Conservation (phyloP, 1,140 invertebrate species). For the Brachionus rubens region DNA sequence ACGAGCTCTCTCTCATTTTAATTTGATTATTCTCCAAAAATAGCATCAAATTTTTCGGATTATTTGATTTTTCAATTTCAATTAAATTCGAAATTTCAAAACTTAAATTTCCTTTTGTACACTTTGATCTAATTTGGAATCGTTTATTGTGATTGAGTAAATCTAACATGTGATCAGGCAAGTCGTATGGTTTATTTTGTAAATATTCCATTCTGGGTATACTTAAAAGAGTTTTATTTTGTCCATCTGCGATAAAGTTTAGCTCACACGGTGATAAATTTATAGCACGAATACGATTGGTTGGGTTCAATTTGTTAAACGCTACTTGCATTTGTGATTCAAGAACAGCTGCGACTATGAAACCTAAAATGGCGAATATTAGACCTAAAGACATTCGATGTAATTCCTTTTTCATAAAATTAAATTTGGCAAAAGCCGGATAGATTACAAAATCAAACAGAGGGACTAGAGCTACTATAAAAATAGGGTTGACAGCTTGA, state of each 20-base stretch:
- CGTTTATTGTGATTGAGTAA: background rate
- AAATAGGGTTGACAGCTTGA: slow-evolving; percentile 71
- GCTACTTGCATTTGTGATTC: slow-evolving; percentile 71
- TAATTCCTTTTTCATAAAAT: slow-evolving; percentile 64
- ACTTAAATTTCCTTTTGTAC: background rate
- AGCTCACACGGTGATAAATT: slow-evolving; percentile 40
- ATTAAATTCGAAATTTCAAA: background rate
- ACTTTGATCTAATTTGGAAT: background rate
- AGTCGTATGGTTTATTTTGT: background rate
- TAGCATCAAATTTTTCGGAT: background rate
- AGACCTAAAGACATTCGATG: slow-evolving; percentile 77
- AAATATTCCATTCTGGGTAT: background rate
- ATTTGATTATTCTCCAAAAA: background rate
- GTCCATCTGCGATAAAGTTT: background rate
- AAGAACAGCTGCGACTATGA: slow-evolving; percentile 77
- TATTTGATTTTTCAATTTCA: background rate
- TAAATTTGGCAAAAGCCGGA: slow-evolving; percentile 60
- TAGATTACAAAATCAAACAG: slow-evolving; percentile 76
- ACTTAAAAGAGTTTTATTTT: background rate
- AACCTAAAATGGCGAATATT: slow-evolving; percentile 75
- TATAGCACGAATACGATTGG: background rate
- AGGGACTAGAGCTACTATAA: slow-evolving; percentile 81
- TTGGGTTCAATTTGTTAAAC: background rate
- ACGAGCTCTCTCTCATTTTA: background rate
- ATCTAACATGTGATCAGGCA: background rate